phyloP scores from a whole-genome alignment of 2,888 invertebrate genomes.

The Lasius platythorax region DNA sequence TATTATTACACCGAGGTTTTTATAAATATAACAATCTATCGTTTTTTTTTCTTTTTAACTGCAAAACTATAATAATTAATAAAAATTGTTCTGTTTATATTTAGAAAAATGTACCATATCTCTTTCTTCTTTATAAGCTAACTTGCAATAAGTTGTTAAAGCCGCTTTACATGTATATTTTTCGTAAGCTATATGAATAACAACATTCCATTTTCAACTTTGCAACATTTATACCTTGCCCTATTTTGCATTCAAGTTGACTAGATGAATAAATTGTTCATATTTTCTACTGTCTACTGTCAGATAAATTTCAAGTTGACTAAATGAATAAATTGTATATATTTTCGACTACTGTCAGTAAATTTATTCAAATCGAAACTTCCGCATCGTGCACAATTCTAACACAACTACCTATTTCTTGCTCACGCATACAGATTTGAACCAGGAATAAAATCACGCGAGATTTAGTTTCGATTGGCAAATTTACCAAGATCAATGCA shows the following conservation, averaged over 20 bases:
- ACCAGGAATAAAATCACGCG: constrained; percentile 16
- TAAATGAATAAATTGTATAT: constrained; percentile 9
- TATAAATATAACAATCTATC: neutral
- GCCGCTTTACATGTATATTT: neutral
- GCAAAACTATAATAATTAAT: neutral
- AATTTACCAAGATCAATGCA: constrained; percentile 20
- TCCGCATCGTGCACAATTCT: neutral
- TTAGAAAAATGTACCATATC: neutral
- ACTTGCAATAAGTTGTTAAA: constrained; percentile 3
- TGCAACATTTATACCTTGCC: neutral
- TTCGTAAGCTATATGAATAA: neutral
- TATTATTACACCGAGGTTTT: neutral
- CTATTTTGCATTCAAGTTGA: neutral
- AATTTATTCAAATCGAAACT: constrained; percentile 31
- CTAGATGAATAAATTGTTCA: neutral
- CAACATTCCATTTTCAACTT: neutral
- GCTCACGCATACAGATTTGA: neutral
- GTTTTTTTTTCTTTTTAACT: neutral
- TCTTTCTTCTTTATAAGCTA: neutral
- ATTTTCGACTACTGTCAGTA: neutral
- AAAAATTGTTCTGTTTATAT: neutral
- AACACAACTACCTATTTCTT: constrained; percentile 9
- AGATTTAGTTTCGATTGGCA: constrained; percentile 12
- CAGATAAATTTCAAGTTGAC: constrained; percentile 3
- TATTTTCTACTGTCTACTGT: neutral